Evolutionary conservation across 2,888 invertebrate genomes (phyloP), one percentile per base, ranked within the genome.

Genomic region (Lasioglossum oenotherae): DNA sequence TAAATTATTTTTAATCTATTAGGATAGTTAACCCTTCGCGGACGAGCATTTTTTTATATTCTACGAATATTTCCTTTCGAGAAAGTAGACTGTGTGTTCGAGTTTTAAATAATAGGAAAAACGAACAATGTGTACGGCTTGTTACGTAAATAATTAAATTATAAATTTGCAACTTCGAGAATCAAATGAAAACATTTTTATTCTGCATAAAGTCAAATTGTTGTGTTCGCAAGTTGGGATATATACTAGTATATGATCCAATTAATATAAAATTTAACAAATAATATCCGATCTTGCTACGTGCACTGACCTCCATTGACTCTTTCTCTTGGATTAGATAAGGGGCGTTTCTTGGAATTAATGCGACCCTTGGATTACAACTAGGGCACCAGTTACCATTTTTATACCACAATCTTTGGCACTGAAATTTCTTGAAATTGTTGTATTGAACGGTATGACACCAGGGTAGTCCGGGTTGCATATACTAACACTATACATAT

Each of bases 321-420:
- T 16, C 31, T 64, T 64, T 64, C 64, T 64, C 64, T 64, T 31
- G 64, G 6, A 64, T 64, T 64, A 64, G 64, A 64, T 64, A 64
- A 31, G 16, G 64, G 6, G 6, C 16, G 31, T 64, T 27, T 64
- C 64, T 64, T 64, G 64, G 64, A 64, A 31, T 16, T 31, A 31
- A 64, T 16, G 6, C 27, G 6, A 31, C 64, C 31, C 31, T 64
- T 64, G 16, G 16, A 16, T 31, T 64, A 16, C 16, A 64, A 64
- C 64, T 31, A 16, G 64, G 31, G 5, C 31, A 64, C 64, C 16
- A 31, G 16, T 64, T 64, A 31, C n/a, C 31, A 31, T 64, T 64
- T 64, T 31, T 31, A 16, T 64, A 64, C 64, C 16, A 31, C 31
- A 64, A 31, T 16, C 16, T 64, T 16, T 64, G 64, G 31, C 64